Percentiles rank a stretch among this genome's conserved stretches.
phyloP scores from a whole-genome alignment of 2,888 invertebrate genomes.

The Formica aserva region DNA sequence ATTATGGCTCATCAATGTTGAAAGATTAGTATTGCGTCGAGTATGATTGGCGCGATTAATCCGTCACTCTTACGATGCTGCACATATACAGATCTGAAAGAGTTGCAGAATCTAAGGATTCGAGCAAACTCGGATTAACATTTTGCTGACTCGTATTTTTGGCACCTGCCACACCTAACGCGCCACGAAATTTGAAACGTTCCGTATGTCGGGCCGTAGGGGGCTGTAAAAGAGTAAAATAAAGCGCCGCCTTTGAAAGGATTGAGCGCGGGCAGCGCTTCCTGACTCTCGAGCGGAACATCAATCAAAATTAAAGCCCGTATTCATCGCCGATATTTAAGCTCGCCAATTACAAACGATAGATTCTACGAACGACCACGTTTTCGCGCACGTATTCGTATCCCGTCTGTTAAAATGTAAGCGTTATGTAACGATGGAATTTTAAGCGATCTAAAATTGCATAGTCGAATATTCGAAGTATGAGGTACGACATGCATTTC shows the following conservation, averaged over 20 bases:
- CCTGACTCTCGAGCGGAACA: conserved; percentile 62
- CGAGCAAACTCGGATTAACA: conserved; percentile 23
- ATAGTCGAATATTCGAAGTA: not conserved
- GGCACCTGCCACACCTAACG: conserved; percentile 46
- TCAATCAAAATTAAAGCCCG: conserved; percentile 72
- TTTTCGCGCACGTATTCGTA: not conserved
- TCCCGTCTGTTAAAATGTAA: not conserved
- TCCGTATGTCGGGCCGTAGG: conserved; percentile 11
- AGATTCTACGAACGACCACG: conserved; percentile 44
- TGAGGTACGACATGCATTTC: not conserved
- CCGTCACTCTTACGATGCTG: not conserved
- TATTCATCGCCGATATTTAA: conserved; percentile 66
- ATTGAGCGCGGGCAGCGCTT: conserved; percentile 23
- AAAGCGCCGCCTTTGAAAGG: conserved; percentile 41
- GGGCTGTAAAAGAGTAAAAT: conserved; percentile 51
- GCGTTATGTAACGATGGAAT: conserved; percentile 3
- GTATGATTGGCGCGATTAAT: conserved; percentile 11
- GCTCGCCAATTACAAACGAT: conserved; percentile 57
- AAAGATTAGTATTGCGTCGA: not conserved
- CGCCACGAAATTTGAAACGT: conserved; percentile 41
- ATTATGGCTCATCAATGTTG: not conserved
- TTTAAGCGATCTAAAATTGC: not conserved
- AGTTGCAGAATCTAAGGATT: conserved; percentile 1
- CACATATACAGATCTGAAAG: not conserved
- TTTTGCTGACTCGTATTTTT: conserved; percentile 50